Evolutionary conservation across 2,797 vertebrate species (phyloP).

Genomic region (Mus caroli): DNA sequence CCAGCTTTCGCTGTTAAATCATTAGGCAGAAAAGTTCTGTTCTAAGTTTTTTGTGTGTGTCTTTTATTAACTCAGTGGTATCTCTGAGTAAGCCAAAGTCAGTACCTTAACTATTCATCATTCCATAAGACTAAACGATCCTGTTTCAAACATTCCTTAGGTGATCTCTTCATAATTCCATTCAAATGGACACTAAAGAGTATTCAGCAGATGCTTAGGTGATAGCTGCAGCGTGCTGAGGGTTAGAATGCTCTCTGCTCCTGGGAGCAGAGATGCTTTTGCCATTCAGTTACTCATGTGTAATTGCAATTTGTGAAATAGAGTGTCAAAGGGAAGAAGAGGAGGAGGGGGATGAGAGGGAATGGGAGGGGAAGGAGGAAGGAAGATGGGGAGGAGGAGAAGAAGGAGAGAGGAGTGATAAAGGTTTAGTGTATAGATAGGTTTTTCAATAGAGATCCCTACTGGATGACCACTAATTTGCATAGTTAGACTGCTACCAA

Average conservation of each 20-base stretch:
- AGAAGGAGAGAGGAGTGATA: neutral
- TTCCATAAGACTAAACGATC: neutral
- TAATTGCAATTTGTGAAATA: neutral
- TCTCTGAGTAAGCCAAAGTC: neutral
- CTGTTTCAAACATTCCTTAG: neutral
- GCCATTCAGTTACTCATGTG: neutral
- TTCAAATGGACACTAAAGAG: neutral
- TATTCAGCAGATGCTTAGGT: neutral
- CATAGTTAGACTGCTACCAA: neutral
- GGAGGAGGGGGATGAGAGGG: neutral
- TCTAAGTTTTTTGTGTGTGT: slow-evolving; percentile 47
- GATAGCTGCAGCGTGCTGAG: neutral
- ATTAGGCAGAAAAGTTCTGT: slow-evolving; percentile 60
- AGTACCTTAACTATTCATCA: neutral
- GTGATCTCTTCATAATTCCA: slow-evolving; percentile 15
- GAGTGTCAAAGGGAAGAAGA: no score
- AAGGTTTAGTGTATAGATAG: neutral
- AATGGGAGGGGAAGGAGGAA: fast-evolving
- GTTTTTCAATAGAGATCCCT: neutral
- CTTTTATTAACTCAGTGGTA: neutral
- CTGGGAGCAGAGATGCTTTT: neutral
- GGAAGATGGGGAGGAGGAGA: no score
- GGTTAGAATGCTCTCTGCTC: neutral
- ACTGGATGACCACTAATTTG: neutral
- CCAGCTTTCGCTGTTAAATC: slow-evolving; percentile 30